Evolutionary conservation across 2,113 vertebrate genomes (phyloP).

Genomic region (Haemorhous mexicanus): DNA sequence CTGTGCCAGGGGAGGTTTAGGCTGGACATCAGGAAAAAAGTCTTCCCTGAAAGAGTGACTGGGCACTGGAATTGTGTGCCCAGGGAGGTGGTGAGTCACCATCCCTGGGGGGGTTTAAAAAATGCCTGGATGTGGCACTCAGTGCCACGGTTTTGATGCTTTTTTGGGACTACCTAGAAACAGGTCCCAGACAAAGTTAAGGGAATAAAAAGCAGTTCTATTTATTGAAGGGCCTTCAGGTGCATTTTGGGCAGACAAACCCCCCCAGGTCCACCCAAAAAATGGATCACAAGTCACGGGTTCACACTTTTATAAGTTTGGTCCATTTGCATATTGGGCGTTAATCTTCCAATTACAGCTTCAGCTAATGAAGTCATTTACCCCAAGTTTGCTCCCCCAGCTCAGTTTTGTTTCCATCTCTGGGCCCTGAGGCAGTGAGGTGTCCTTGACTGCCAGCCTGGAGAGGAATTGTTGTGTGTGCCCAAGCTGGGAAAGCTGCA

Average conservation of each 20-base stretch:
- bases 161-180: background rate
- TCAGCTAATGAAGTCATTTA: background rate
- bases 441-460: too few relatives aligned
- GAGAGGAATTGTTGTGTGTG: too few relatives aligned
- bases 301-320: background rate
- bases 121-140: background rate
- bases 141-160: background rate
- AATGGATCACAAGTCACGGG: rapidly evolving
- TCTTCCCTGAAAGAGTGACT: background rate
- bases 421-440: too few relatives aligned
- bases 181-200: background rate
- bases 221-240: background rate
- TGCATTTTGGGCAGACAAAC: rapidly evolving
- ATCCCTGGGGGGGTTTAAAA: rapidly evolving
- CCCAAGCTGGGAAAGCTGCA: too few relatives aligned
- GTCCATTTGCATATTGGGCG: background rate
- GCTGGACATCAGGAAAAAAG: background rate
- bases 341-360: background rate
- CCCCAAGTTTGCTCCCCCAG: background rate
- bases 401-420: background rate
- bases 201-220: background rate
- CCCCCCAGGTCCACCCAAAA: background rate
- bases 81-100: background rate
- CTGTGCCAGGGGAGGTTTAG: background rate
- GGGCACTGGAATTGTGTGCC: background rate